Conservation (phyloP, 37 sponge, comb jelly and placozoan genomes). For the Halisarca cf. caerulea region DNA sequence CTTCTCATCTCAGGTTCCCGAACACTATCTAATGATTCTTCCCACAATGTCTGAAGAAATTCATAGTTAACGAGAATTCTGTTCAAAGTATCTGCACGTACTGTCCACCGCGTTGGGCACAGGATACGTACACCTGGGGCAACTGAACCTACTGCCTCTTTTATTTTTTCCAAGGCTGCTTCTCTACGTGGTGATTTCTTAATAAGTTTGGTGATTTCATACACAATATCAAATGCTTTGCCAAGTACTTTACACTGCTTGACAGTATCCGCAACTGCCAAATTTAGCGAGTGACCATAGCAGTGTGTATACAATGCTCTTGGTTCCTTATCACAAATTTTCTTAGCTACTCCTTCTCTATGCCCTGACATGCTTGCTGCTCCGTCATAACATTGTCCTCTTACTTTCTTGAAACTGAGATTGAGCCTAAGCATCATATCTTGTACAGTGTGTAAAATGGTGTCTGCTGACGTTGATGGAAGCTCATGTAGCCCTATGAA, state of each 20-base stretch:
- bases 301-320: too few species aligned
- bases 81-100: neutral
- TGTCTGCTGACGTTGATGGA: slow-evolving; percentile 4
- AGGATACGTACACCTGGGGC: neutral
- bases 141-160: neutral
- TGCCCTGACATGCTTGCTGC: slow-evolving; percentile 33
- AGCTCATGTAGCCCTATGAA: slow-evolving; percentile 35
- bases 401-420: neutral
- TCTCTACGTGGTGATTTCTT: neutral
- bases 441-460: slow-evolving; percentile 1
- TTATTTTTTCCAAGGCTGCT: neutral
- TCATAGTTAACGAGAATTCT: neutral
- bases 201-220: neutral
- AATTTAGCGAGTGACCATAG: neutral
- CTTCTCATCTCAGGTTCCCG: neutral
- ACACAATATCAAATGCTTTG: neutral
- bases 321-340: neutral
- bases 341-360: slow-evolving; percentile 20
- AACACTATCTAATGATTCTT: neutral
- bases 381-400: slow-evolving; percentile 32
- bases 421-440: slow-evolving; percentile 34
- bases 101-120: neutral
- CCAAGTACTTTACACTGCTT: neutral
- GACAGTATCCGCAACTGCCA: neutral
- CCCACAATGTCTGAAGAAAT: neutral